phyloP scores from a whole-genome alignment of 2,797 vertebrate species.

The Clarias laeviceps region DNA sequence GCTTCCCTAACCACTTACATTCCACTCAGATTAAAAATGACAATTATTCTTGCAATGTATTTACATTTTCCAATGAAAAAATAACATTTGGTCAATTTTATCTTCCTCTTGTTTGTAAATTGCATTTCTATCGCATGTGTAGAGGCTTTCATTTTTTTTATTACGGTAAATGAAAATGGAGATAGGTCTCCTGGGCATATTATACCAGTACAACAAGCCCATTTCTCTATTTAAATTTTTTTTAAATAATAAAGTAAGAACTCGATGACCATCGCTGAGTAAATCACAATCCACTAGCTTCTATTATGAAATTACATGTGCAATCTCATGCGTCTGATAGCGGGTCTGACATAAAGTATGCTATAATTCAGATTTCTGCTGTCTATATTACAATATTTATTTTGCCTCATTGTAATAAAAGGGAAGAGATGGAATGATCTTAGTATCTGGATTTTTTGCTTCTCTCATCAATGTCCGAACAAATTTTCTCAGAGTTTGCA shows the following conservation, averaged over 20 bases:
- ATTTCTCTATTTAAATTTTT: not conserved
- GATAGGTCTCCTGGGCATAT: not conserved
- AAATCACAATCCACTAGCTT: not conserved
- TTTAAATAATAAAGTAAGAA: not conserved
- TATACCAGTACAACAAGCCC: not conserved
- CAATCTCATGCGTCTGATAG: not conserved
- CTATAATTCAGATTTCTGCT: not conserved
- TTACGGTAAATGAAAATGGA: constrained; percentile 12
- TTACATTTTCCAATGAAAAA: too few species aligned
- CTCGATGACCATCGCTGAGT: not conserved
- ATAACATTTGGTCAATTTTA: not conserved
- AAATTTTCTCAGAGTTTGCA: not conserved
- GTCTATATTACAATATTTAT: not conserved
- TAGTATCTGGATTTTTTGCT: not conserved
- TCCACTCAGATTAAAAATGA: not conserved
- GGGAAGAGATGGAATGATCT: not conserved
- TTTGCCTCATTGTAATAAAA: not conserved
- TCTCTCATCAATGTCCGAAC: not conserved
- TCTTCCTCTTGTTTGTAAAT: not conserved
- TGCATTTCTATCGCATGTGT: not conserved
- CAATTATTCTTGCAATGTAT: not conserved
- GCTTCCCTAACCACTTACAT: constrained; percentile 17
- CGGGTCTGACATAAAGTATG: not conserved
- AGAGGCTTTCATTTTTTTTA: not conserved
- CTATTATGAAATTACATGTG: not conserved